phyloP scores from a whole-genome alignment of 2,113 vertebrate species.

The Cyprinus carpio region DNA sequence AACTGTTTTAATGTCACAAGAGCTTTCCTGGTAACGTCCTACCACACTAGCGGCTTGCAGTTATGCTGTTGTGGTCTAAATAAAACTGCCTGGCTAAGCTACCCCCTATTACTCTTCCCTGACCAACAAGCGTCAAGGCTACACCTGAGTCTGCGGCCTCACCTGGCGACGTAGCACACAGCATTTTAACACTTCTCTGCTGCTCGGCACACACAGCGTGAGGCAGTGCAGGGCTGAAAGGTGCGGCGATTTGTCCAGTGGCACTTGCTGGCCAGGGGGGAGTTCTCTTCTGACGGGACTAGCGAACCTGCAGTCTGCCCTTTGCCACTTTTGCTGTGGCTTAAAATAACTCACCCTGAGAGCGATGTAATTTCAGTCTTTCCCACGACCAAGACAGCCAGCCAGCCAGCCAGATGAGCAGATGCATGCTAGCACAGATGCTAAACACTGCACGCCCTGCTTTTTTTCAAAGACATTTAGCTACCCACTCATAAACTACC shows the following conservation, averaged over 20 bases:
- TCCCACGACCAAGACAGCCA: slow-evolving; percentile 77
- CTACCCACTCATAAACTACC: slow-evolving; percentile 45
- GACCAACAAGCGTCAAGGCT: slow-evolving; percentile 54
- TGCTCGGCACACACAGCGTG: slow-evolving; percentile 55
- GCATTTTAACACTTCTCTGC: slow-evolving; percentile 73
- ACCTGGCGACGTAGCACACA: slow-evolving; percentile 77
- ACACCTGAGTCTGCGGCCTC: slow-evolving; percentile 56
- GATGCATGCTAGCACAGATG: slow-evolving; percentile 59
- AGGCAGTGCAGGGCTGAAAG: slow-evolving; percentile 43
- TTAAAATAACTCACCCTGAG: slow-evolving; percentile 79
- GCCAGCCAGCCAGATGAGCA: slow-evolving; percentile 62
- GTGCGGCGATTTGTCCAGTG: slow-evolving; percentile 49
- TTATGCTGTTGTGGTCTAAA: slow-evolving; percentile 35
- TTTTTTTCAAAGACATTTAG: slow-evolving; percentile 37
- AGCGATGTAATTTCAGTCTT: slow-evolving; percentile 84
- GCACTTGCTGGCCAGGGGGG: slow-evolving; percentile 63
- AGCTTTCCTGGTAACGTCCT: background rate
- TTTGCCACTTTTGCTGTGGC: slow-evolving; percentile 70
- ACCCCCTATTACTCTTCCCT: slow-evolving; percentile 29
- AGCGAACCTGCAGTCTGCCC: slow-evolving; percentile 73
- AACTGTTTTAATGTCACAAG: background rate
- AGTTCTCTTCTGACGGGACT: slow-evolving; percentile 67
- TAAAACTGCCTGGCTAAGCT: slow-evolving; percentile 56
- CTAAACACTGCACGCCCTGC: slow-evolving; percentile 58
- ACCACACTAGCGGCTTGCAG: background rate